phyloP scores from a whole-genome alignment of 2,888 invertebrate genomes.

The Agonopterix subpropinquella region DNA sequence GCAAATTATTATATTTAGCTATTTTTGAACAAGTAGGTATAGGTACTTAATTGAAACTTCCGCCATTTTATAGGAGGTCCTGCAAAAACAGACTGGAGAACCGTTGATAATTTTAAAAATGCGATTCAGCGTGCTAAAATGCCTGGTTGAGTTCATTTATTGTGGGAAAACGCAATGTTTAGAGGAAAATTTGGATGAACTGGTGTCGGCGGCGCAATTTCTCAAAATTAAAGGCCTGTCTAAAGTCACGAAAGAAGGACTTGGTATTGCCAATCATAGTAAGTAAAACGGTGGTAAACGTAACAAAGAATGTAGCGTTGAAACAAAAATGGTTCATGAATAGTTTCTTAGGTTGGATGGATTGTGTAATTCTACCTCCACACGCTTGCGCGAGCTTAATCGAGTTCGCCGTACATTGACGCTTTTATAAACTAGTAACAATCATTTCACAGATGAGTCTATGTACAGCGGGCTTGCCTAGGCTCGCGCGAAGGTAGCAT shows the following conservation, averaged over 20 bases:
- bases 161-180: conserved; percentile 83
- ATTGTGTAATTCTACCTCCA: no score
- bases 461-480: no score
- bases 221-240: conserved; percentile 79
- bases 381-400: no score
- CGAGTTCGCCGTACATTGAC: no score
- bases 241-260: conserved; percentile 72
- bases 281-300: conserved; percentile 28
- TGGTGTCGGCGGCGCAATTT: conserved; percentile 82
- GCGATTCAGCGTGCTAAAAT: conserved; percentile 82
- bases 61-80: conserved; percentile 61
- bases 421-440: no score
- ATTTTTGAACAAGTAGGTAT: not conserved
- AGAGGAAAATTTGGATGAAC: conserved; percentile 80
- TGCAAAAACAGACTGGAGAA: conserved; percentile 75
- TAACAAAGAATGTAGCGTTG: no score
- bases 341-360: no score
- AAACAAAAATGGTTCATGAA: no score
- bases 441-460: no score
- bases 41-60: conserved; percentile 1
- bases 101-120: conserved; percentile 79
- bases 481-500: no score
- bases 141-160: conserved; percentile 85
- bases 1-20: no score
- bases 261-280: conserved; percentile 61